Evolutionary conservation across 2,113 vertebrate species (phyloP), one percentile per base, ranked within the genome.

Genomic region (Pluvialis apricaria): DNA sequence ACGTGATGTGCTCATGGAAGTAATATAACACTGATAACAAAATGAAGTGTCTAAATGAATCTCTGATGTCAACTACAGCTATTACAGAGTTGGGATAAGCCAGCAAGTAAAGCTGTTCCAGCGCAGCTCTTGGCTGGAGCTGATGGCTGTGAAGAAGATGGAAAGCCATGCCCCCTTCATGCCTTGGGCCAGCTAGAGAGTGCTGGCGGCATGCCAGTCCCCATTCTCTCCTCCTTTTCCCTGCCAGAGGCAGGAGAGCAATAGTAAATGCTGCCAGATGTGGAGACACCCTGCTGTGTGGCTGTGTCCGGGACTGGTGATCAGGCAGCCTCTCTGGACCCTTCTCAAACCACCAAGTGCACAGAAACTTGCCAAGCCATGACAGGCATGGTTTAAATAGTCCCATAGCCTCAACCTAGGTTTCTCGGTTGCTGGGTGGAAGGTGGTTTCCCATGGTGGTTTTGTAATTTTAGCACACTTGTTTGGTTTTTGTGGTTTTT

Each of bases 141-240:
- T 38, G 62, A 51, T 71, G 78, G 38, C 86, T 91, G 64, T 73
- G 60, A 73, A 51, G 73, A 78, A 44, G 88, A 66, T 26, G 52
- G 64, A 86, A 90, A 87, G 13, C 34, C 13, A 25, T 85, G 44
- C 17, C 79, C 26, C 5, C 10, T 77, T 76, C 4, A 2, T 79
- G 21, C 49, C 31, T 88, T 0, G 0, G 75, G 58, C 68, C 68
- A 73, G 49, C 72, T 80, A 34, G 65, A 94, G 70, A 82, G 34
- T 0, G 0, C 51, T 93, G 88, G 72, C 2, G 0, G 6, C 15
- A 24, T 6, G 40, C 79, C 71, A 70, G 31, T 21, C 36, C n/a
- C 49, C 6, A 18, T 76, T 86, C 61, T 49, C 14, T 36, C 18
- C 36, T 65, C 34, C 29, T 84, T 86, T 90, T 88, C 29, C 32